Conservation (phyloP, 2,888 invertebrate species). For the Melanophora roralis region DNA sequence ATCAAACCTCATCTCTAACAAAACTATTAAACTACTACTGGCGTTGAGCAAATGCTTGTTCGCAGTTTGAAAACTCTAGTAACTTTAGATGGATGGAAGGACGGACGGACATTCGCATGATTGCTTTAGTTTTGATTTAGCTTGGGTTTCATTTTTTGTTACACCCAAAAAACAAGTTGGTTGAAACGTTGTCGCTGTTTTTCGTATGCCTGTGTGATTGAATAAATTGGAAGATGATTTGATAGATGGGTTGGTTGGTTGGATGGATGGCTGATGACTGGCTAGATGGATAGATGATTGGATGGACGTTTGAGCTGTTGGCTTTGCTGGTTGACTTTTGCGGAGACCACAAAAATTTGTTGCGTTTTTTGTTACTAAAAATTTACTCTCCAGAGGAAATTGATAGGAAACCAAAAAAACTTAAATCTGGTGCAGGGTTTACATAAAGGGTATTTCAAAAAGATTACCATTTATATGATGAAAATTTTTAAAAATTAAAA, state of each 20-base stretch:
- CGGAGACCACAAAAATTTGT: conserved; percentile 58
- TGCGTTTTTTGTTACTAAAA: conserved; percentile 45
- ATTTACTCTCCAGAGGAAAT: conserved; percentile 60
- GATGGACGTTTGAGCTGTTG: conserved; percentile 14
- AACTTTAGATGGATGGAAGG: neutral
- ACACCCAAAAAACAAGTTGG: conserved; percentile 62
- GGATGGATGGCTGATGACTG: conserved; percentile 1
- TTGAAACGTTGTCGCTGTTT: conserved; percentile 32
- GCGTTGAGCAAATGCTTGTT: conserved; percentile 36
- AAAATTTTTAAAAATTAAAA: no score
- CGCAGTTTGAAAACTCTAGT: conserved; percentile 8
- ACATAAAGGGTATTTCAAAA: neutral
- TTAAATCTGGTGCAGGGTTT: conserved; percentile 52
- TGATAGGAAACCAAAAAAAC: conserved; percentile 61
- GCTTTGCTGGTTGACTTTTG: conserved; percentile 1
- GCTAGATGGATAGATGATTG: conserved; percentile 33
- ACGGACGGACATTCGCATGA: conserved; percentile 1
- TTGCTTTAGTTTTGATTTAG: conserved; percentile 48
- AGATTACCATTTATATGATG: no score
- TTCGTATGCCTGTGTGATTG: conserved; percentile 37
- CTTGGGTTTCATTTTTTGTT: conserved; percentile 34
- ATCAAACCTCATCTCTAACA: conserved; percentile 60
- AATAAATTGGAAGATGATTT: conserved; percentile 59
- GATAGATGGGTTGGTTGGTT: conserved; percentile 25
- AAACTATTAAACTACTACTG: conserved; percentile 59